Evolutionary conservation across 2,888 invertebrate genomes (phyloP).

Genomic region (Aspidapion aeneum): DNA sequence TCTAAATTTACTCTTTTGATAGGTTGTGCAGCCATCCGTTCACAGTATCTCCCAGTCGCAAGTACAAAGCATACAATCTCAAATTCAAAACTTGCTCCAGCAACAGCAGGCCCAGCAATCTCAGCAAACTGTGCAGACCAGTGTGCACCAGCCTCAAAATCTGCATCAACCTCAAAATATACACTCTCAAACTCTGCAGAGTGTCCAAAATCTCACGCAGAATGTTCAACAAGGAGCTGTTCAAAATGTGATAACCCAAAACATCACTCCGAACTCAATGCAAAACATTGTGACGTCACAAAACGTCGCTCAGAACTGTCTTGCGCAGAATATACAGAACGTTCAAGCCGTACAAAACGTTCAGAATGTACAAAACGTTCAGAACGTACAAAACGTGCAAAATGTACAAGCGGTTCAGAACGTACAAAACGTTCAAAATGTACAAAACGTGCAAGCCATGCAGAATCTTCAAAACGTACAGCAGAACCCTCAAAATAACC

Average conservation of each 20-base stretch:
- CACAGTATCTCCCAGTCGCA: slow-evolving; percentile 38
- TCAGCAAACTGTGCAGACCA: slow-evolving; percentile 35
- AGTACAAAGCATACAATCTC: slow-evolving; percentile 42
- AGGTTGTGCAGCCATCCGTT: slow-evolving; percentile 33
- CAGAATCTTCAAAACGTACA: slow-evolving; percentile 22
- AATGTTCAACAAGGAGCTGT: slow-evolving; percentile 11
- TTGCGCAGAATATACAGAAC: slow-evolving; percentile 21
- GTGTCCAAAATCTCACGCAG: slow-evolving; percentile 20
- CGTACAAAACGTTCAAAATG: slow-evolving; percentile 22
- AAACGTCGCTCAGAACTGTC: slow-evolving; percentile 11
- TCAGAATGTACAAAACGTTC: slow-evolving; percentile 15
- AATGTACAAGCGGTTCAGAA: slow-evolving; percentile 24
- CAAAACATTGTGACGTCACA: background rate
- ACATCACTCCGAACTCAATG: slow-evolving; percentile 3
- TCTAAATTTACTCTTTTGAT: no score
- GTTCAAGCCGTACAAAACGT: slow-evolving; percentile 18
- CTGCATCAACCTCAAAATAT: slow-evolving; percentile 32
- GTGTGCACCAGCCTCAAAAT: slow-evolving; percentile 23
- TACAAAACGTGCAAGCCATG: background rate
- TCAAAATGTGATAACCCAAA: background rate
- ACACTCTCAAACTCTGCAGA: slow-evolving; percentile 23
- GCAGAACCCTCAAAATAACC: slow-evolving; percentile 16
- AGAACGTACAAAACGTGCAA: slow-evolving; percentile 20
- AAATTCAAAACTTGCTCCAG: slow-evolving; percentile 39
- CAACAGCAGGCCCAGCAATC: slow-evolving; percentile 35